Evolutionary conservation across 1,140 invertebrate genomes (phyloP), one percentile per base, ranked within the genome.

Genomic region (Kradibia gibbosae): DNA sequence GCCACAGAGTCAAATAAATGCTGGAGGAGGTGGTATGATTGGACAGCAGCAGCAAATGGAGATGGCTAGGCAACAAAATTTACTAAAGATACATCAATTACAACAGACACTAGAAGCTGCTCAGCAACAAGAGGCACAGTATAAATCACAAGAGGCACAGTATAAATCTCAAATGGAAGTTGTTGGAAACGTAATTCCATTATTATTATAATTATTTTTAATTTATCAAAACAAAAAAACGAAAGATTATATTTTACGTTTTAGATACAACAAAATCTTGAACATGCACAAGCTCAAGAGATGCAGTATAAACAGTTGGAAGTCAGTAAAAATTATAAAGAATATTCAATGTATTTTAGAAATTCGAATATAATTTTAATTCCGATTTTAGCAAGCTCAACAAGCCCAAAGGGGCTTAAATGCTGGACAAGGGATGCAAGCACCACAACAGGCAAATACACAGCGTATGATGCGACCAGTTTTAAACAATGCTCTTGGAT

Each of bases 281-380:
- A 96, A 88, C 93, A 94, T 25, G 95, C 95, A 0, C 95, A 96
- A 85, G 95, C 95, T 85, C 95, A 95, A 86, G 95, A 96, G 86
- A 92, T 94, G 90, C 95, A 96, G 82, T 96, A 94, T 83, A 95
- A 95, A 86, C 94, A 95, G 84, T 94, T 95, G 17, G 95, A 95
- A 91, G 95, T 94, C 85, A 88, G 89, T 88, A 81, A 74, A n/a
- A 57, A 77, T 82, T 65, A 77, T 84, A 83, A 76, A 80, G 25
- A 20, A 34, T 25, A 25, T 34, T 78, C 42, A 13, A 62, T 20
- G 31, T 17, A 36, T 55, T 71, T 31, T 71, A 57, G 45, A 50
- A 42, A 22, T 3, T 60, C 39, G n/a, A 67, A 80, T 50, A 57
- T 62, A 10, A 57, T 25, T 28, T 60, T 8, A 50, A 57, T 65